Evolutionary conservation across 2,888 invertebrate species (phyloP), one percentile per base, ranked within the genome.

Genomic region (Tipula lateralis): DNA sequence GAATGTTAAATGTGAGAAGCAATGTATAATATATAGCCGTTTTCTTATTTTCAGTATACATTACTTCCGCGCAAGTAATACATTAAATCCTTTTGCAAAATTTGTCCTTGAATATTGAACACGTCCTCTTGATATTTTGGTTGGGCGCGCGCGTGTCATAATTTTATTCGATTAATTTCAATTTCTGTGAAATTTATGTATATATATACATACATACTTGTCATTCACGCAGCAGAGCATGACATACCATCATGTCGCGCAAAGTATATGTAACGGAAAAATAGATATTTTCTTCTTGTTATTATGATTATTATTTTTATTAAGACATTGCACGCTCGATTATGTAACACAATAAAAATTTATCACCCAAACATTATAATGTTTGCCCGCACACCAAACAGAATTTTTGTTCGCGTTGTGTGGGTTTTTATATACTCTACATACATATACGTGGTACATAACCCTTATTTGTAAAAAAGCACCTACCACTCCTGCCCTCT

Each of bases 301-400:
- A 36, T 44, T 44, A 39, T n/a, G 13, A 39, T 39, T 39, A 44
- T 44, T 66, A 24, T 66, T 66, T 66, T 66, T 66, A 66, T 66
- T 66, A 66, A 24, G 66, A 24, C 66, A 66, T 66, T 66, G 24
- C n/a, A 66, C 66, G 66, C 66, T 66, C 66, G 66, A 66, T 66
- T 66, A 66, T 66, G 66, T 66, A 66, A 24, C n/a, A 66, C 24
- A 66, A 66, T 66, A 66, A 66, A 66, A 66, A 66, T 66, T 66
- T 66, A 66, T 66, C 66, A 24, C 24, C 9, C 66, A 66, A 66
- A 66, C 24, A 24, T 66, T 24, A 66, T 66, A 66, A 9, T 66
- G 66, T 66, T 66, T 66, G 66, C 66, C 66, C 66, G 9, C 24
- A 66, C 24, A 66, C 66, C 66, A 66, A 66, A 66, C 24, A 66